Percentiles rank a stretch among this genome's conserved stretches.
Evolutionary conservation across 1,140 invertebrate species (phyloP).

Genomic region (Diprion similis): DNA sequence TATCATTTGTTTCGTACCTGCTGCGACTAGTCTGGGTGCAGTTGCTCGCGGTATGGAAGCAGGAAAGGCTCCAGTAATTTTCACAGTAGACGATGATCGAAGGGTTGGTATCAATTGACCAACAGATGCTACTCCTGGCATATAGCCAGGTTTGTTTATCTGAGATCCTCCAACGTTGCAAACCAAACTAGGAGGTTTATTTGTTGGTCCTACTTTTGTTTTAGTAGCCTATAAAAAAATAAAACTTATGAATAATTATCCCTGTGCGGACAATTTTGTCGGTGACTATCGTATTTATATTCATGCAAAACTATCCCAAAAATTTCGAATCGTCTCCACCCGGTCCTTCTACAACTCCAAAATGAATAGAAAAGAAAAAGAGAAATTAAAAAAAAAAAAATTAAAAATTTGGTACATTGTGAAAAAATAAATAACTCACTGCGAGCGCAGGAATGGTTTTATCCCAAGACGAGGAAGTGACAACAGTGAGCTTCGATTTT

Average conservation of each 20-base stretch:
- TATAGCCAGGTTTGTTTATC: conserved; percentile 48
- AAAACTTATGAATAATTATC: too few relatives aligned
- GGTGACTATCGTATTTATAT: too few relatives aligned
- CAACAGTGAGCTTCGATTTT: conserved; percentile 66
- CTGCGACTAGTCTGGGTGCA: conserved; percentile 63
- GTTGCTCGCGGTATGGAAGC: conserved; percentile 57
- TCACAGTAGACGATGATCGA: conserved; percentile 50
- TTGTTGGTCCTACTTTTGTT: conserved; percentile 48
- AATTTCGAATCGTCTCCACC: too few relatives aligned
- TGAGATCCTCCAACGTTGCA: conserved; percentile 45
- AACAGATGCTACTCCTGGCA: conserved; percentile 45
- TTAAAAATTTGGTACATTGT: too few relatives aligned
- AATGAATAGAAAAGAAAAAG: too few relatives aligned
- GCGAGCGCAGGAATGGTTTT: conserved; percentile 60
- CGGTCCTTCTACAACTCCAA: too few relatives aligned
- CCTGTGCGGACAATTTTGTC: too few relatives aligned
- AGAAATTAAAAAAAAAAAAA: not conserved
- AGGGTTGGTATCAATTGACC: conserved; percentile 53
- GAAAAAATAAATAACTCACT: conserved; percentile 36
- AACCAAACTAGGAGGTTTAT: conserved; percentile 46
- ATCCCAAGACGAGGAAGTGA: conserved; percentile 64
- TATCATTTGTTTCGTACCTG: conserved; percentile 46
- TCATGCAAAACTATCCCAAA: too few relatives aligned
- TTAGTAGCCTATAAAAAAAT: conserved; percentile 44
- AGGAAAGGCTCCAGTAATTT: conserved; percentile 51